Conservation (phyloP, 2,113 vertebrate genomes). For the Corynorhinus townsendii region DNA sequence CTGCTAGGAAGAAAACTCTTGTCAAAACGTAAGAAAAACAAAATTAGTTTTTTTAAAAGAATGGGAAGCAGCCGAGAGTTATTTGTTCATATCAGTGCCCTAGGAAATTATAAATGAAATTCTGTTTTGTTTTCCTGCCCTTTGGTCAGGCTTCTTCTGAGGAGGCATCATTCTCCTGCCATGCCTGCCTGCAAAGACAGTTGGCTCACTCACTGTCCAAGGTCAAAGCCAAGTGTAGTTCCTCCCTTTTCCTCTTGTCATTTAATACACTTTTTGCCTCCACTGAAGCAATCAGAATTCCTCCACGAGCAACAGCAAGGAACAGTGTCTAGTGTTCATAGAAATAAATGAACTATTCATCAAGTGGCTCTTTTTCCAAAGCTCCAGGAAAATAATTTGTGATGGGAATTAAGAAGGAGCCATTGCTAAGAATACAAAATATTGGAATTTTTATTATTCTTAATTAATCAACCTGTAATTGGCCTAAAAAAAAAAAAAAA, state of each 20-base stretch:
- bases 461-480: slow-evolving; percentile 67
- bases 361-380: slow-evolving; percentile 64
- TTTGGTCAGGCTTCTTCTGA: not conserved
- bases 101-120: slow-evolving; percentile 38
- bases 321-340: slow-evolving; percentile 52
- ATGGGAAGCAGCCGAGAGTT: slow-evolving; percentile 46
- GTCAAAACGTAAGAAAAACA: slow-evolving; percentile 48
- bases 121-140: not conserved
- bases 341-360: slow-evolving; percentile 63
- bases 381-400: slow-evolving; percentile 62
- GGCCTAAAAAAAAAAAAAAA: slow-evolving; percentile 41
- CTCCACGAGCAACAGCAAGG: slow-evolving; percentile 44
- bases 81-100: slow-evolving; percentile 38
- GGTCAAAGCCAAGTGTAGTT: not conserved
- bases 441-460: slow-evolving; percentile 53
- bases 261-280: slow-evolving; percentile 52
- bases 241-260: not conserved
- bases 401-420: slow-evolving; percentile 65
- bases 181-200: not conserved
- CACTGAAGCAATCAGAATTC: slow-evolving; percentile 57
- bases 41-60: slow-evolving; percentile 58
- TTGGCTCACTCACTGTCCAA: not conserved
- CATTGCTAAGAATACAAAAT: slow-evolving; percentile 50
- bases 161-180: not conserved
- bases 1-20: slow-evolving; percentile 1